Base-by-base conservation (phyloP, 2,113 vertebrate species). In the Percina caprodes region DNA sequence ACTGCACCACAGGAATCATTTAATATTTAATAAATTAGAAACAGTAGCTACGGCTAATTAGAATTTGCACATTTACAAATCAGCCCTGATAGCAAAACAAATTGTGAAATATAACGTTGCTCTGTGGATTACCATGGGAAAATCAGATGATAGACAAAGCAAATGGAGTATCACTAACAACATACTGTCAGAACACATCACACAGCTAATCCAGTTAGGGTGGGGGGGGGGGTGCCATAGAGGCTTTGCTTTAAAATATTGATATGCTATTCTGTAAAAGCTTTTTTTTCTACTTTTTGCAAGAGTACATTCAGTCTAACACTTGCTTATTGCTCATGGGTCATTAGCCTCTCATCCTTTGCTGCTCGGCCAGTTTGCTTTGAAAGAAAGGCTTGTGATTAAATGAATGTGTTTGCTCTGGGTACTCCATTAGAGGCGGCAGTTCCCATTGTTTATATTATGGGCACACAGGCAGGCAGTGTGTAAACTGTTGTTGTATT, bases 51-150 rank as follows among this genome's bases (percentile, higher is more conserved):
- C 91, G 96, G 96, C 96, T 98, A 99, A 99, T 99, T 99, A 98
- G 97, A 99, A 98, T 98, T 96, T 99, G 97, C 97, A 97, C 97
- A 96, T 98, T 99, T 98, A 97, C 97, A 99, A 99, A 99, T 99
- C 97, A 97, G 96, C 97, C 96, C 96, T 98, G 98, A 99, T 98
- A 96, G 97, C 97, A 97, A 97, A 98, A 97, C 97, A 99, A 99
- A 99, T 99, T 97, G 98, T 99, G 97, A 99, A 99, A 99, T 99
- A 99, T 99, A 99, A 97, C 96, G 95, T 96, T 96, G 96, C 97
- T 96, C 94, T 92, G 90, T 89, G 18, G 92, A 95, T 96, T 97
- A 96, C 95, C 94, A 82, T 87, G 93, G 94, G 96, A 96, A 97
- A 97, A 97, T 96, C 96, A 96, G 96, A 97, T 97, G 97, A 98